A percentile compares a stretch with the other conserved stretches of the same genome.
These are phyloP conservation scores for Portunus trituberculatus DNA, from an alignment of 1,140 invertebrate species.

Conservation along the genomic window DNA sequence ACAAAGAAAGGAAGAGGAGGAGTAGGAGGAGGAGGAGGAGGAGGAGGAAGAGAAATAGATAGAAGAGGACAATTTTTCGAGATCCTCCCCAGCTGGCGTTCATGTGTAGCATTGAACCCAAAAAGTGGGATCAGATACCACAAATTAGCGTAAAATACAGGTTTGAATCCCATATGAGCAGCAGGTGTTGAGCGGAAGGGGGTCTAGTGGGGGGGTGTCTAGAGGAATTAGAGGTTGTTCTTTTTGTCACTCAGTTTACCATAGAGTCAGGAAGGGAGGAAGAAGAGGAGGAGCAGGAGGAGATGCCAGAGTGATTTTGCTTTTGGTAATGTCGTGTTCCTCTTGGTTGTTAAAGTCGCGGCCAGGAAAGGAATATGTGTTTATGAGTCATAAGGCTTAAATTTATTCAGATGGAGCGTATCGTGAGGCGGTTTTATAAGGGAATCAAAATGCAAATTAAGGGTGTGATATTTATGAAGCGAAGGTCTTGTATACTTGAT, in stretches of 20 bases:
- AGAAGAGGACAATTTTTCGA: too few species aligned
- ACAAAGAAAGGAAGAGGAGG: neutral
- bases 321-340: slow-evolving; percentile 2
- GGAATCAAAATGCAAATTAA: slow-evolving; percentile 60
- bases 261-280: neutral
- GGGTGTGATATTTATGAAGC: neutral
- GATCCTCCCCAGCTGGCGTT: neutral
- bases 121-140: neutral
- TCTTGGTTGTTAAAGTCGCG: slow-evolving; percentile 48
- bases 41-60: too few species aligned
- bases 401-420: slow-evolving; percentile 68
- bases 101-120: neutral
- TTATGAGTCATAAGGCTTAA: slow-evolving; percentile 60
- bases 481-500: slow-evolving; percentile 18
- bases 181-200: too few species aligned
- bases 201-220: too few species aligned
- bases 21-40: neutral
- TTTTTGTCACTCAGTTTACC: neutral
- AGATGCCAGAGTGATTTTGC: neutral
- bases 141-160: neutral
- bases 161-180: neutral
- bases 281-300: neutral
- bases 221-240: neutral
- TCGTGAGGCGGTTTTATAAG: slow-evolving; percentile 45
- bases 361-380: slow-evolving; percentile 48